phyloP scores from a whole-genome alignment of 2,113 vertebrate species.

The Brachypodius melanocephalos region DNA sequence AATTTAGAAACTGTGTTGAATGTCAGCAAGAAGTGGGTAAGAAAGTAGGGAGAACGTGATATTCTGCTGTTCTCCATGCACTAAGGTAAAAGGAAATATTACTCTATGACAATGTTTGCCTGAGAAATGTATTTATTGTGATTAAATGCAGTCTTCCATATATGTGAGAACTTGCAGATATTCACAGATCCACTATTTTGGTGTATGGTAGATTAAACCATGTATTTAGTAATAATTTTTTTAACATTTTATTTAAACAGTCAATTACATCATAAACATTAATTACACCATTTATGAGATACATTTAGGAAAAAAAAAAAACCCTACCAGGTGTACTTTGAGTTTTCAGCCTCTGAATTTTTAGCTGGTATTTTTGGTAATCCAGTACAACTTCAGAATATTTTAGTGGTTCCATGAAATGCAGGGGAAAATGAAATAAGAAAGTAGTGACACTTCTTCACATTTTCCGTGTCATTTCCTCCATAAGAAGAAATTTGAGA shows the following conservation, averaged over 20 bases:
- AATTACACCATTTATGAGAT: not conserved
- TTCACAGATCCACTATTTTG: not conserved
- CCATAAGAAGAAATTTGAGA: not conserved
- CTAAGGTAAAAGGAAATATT: not conserved
- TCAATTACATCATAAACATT: not conserved
- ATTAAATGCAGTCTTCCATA: not conserved
- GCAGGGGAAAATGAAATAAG: not conserved
- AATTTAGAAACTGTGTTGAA: constrained; percentile 14
- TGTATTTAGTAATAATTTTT: not conserved
- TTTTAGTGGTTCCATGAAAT: not conserved
- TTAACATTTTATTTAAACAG: not conserved
- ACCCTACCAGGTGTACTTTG: fast-evolving
- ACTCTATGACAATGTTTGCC: not conserved
- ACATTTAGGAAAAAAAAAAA: not conserved
- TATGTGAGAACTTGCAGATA: not conserved
- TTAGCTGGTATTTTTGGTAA: not conserved
- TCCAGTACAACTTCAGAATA: not conserved
- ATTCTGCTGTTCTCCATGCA: not conserved
- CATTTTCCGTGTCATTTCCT: constrained; percentile 2
- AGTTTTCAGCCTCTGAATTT: not conserved
- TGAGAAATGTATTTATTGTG: not conserved
- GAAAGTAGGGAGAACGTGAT: not conserved
- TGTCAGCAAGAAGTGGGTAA: constrained; percentile 10
- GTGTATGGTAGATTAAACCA: not conserved
- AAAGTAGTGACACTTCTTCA: not conserved